Evolutionary conservation across 1,140 invertebrate genomes (phyloP).

Genomic region (Drosophila bipectinata): DNA sequence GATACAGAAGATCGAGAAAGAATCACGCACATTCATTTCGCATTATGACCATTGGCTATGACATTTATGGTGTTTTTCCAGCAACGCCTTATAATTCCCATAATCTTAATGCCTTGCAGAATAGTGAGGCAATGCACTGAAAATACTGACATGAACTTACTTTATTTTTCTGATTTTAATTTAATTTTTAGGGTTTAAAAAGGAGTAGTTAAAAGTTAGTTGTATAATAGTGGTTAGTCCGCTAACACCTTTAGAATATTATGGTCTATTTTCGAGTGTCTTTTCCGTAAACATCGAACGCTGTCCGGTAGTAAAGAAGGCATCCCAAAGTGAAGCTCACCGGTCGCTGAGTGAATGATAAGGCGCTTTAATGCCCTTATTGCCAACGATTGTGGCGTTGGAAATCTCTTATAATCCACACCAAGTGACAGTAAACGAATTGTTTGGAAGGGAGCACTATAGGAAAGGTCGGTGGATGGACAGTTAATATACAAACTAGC

Average conservation of each 20-base stretch:
- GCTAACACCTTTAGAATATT: background rate
- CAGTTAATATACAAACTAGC: conserved; percentile 64
- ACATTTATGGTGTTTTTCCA: conserved; percentile 69
- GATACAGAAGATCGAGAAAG: background rate
- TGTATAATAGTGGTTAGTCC: too few species aligned
- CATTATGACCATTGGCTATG: conserved; percentile 67
- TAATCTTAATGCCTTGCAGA: conserved; percentile 63
- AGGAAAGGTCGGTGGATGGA: background rate
- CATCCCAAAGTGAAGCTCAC: conserved; percentile 51
- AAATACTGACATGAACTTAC: background rate
- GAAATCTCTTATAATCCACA: conserved; percentile 82
- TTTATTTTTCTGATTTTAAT: background rate
- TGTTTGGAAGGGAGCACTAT: conserved; percentile 20
- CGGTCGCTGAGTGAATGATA: conserved; percentile 76
- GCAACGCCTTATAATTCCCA: conserved; percentile 65
- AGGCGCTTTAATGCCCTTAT: conserved; percentile 78
- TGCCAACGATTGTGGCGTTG: conserved; percentile 72
- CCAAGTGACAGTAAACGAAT: conserved; percentile 80
- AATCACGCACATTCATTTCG: conserved; percentile 46
- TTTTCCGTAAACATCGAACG: conserved; percentile 11
- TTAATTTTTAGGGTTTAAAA: too few species aligned
- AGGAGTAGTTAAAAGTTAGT: too few species aligned
- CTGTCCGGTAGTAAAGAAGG: conserved; percentile 25
- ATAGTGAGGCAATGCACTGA: conserved; percentile 29
- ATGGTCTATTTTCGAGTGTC: conserved; percentile 8